These are phyloP conservation scores for Heteromyza rotundicornis DNA, from an alignment of 2,888 invertebrate species.

Conservation along the genomic window DNA sequence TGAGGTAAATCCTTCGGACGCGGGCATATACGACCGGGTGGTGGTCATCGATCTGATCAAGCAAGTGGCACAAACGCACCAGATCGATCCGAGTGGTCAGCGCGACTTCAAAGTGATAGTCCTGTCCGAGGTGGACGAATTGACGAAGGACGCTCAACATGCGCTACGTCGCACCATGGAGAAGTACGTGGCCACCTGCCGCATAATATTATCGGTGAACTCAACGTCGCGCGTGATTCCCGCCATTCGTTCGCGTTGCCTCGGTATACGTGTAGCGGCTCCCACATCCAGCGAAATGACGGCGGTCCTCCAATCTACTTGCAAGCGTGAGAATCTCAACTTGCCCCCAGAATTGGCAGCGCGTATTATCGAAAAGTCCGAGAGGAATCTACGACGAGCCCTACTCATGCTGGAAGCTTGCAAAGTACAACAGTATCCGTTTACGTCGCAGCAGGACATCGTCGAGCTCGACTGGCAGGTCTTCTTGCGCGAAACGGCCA, in stretches of 20 bases:
- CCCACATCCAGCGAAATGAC: slow-evolving; percentile 81
- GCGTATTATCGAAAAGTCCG: slow-evolving; percentile 78
- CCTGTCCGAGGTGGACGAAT: slow-evolving; percentile 90
- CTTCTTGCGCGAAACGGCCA: slow-evolving; percentile 85
- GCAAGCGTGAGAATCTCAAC: slow-evolving; percentile 81
- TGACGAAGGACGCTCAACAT: slow-evolving; percentile 98
- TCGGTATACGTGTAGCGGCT: slow-evolving; percentile 90
- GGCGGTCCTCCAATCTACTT: slow-evolving; percentile 68
- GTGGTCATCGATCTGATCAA: slow-evolving; percentile 98
- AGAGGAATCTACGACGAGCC: slow-evolving; percentile 90
- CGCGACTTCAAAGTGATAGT: slow-evolving; percentile 96
- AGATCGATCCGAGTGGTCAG: slow-evolving; percentile 86
- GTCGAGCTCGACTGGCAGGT: slow-evolving; percentile 92
- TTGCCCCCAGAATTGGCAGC: slow-evolving; percentile 79
- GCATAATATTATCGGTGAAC: slow-evolving; percentile 91
- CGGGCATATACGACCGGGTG: slow-evolving; percentile 95
- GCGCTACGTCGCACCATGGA: slow-evolving; percentile 99
- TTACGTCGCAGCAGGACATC: slow-evolving; percentile 79
- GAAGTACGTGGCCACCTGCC: slow-evolving; percentile 94
- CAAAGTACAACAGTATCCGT: slow-evolving; percentile 90
- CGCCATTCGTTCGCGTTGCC: slow-evolving; percentile 94
- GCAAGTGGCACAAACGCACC: slow-evolving; percentile 94
- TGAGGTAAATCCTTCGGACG: slow-evolving; percentile 90
- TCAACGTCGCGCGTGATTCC: slow-evolving; percentile 95
- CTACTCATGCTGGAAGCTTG: slow-evolving; percentile 93